Percentiles rank a stretch among this genome's conserved stretches.
Conservation (phyloP, 2,797 vertebrate genomes). For the Eidolon dupreanum region DNA sequence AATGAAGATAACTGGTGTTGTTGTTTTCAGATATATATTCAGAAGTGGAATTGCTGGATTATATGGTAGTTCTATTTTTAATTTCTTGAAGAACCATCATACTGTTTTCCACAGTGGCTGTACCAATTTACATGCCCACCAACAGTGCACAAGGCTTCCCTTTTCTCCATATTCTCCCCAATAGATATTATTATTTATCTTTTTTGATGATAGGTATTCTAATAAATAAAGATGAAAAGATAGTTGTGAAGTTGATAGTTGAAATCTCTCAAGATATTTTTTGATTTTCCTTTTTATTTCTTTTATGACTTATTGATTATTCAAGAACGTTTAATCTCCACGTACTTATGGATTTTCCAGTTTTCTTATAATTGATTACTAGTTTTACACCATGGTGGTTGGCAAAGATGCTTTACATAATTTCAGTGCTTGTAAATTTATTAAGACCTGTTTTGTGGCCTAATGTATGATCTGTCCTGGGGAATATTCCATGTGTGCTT, state of each 20-base stretch:
- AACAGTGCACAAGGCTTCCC: neutral
- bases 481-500: neutral
- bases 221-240: neutral
- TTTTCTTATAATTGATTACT: neutral
- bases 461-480: neutral
- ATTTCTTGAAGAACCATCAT: neutral
- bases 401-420: neutral
- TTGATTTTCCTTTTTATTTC: neutral
- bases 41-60: neutral
- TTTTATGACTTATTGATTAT: neutral
- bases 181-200: neutral
- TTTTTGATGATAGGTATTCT: neutral
- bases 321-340: neutral
- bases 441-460: neutral
- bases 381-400: neutral
- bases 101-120: neutral
- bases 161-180: neutral
- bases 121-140: neutral
- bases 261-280: neutral
- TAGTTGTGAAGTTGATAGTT: neutral
- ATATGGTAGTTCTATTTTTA: neutral
- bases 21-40: neutral
- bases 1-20: neutral
- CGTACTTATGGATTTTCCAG: neutral
- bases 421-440: neutral